Percentiles rank a stretch among this genome's conserved stretches.
Evolutionary conservation across 2,113 vertebrate species (phyloP).

Genomic region (Centropus unirufus): DNA sequence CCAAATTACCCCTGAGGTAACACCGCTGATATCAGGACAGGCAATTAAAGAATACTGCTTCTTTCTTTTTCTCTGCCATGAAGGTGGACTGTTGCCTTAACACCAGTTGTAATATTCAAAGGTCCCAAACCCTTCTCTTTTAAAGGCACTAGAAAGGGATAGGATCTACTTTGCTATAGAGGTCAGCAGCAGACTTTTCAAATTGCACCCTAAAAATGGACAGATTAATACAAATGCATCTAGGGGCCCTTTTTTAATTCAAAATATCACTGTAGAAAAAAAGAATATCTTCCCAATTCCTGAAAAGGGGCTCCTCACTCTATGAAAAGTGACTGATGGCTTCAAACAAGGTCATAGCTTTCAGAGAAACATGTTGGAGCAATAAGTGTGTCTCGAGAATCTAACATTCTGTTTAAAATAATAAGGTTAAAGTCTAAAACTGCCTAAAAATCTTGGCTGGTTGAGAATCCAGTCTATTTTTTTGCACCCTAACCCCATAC

Average conservation of each 20-base stretch:
- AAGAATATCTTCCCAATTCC: not conserved
- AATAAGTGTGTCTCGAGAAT: not conserved
- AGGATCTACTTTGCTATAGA: not conserved
- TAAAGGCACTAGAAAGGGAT: not conserved
- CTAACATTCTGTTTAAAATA: not conserved
- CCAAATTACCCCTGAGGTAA: not conserved
- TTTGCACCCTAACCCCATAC: not conserved
- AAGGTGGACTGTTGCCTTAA: not conserved
- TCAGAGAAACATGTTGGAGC: not conserved
- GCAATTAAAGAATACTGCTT: not conserved
- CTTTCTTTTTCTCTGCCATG: not conserved
- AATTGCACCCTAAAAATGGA: not conserved
- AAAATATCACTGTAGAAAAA: not conserved
- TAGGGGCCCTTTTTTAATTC: not conserved
- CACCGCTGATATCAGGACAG: not conserved
- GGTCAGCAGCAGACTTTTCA: not conserved
- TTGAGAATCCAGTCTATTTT: not conserved
- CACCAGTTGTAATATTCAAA: not conserved
- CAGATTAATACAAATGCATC: not conserved
- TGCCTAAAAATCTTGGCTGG: not conserved
- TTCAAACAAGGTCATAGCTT: not conserved
- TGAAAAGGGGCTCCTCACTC: not conserved
- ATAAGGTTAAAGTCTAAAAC: not conserved
- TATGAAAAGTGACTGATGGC: not conserved
- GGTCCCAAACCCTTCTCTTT: not conserved